These are phyloP conservation scores for Lithodes maja DNA, from an alignment of 2,888 invertebrate genomes.

Conservation along the genomic window DNA sequence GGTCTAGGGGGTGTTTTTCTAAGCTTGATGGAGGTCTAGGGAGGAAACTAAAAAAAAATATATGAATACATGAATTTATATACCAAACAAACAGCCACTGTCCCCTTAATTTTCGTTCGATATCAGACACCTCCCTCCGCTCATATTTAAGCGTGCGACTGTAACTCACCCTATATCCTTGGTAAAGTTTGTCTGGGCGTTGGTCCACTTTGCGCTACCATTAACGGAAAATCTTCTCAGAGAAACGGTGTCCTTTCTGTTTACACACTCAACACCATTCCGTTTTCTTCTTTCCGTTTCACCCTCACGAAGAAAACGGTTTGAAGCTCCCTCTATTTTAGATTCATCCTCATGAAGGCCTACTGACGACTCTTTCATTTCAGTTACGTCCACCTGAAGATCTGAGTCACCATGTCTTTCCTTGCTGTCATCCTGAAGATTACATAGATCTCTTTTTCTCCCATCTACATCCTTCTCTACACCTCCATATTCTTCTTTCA, in stretches of 20 bases:
- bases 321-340: background rate
- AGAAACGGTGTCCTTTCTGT: background rate
- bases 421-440: no score
- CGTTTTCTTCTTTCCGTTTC: background rate
- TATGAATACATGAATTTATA: no score
- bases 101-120: no score
- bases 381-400: background rate
- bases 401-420: background rate
- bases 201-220: background rate
- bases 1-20: no score
- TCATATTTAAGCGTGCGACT: no score
- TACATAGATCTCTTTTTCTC: no score
- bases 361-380: background rate
- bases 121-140: no score
- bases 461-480: background rate
- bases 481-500: background rate
- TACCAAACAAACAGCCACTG: no score
- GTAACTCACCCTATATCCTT: slow-evolving; percentile 41
- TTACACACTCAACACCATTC: background rate
- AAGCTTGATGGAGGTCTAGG: no score
- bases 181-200: slow-evolving; percentile 25
- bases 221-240: slow-evolving; percentile 33
- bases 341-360: background rate
- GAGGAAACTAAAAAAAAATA: no score
- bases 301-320: background rate